Evolutionary conservation across 2,113 vertebrate genomes (phyloP), one percentile per base, ranked within the genome.

Genomic region (Indicator indicator): DNA sequence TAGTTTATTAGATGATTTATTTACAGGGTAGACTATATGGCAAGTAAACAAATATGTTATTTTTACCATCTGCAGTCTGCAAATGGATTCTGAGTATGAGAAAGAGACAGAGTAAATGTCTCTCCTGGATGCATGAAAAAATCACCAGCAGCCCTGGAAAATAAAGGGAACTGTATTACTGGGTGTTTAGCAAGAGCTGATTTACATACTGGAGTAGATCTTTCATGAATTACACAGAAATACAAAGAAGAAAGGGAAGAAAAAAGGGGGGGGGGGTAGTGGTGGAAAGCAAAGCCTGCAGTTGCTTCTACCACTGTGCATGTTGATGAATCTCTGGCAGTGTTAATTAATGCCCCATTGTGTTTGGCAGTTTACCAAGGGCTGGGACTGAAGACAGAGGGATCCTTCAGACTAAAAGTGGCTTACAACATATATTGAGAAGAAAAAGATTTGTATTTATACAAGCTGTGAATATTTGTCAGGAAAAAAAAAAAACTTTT

Each of bases 271-370:
- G 5, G 16, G 48, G 48, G 20, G 48, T 19, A 18, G 12, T 19
- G 48, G 42, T 44, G 42, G 16, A 46, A 19, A 5, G 4, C 12
- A 16, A 18, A 70, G 70, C 68, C 79, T 95, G 84, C 89, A 92
- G 78, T 96, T 95, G 83, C 90, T 82, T 88, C 74, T 68, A 79
- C 81, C 69, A 94, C 94, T 30, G n/a, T 96, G 94, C 93, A 89
- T 95, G 93, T 89, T 97, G 97, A 97, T 97, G 96, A 98, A 97
- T 97, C 86, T 69, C 92, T 94, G 90, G 95, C 95, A 97, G 97
- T 97, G 97, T 97, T 98, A 98, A 97, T 98, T 98, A 98, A 96
- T 96, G 94, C 94, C 90, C 95, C 96, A 95, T 96, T 97, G 96
- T 98, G 91, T 97, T 95, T 98, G 97, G 93, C 97, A 98, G 90